Evolutionary conservation across 2,113 vertebrate species (phyloP).

Genomic region (Jaculus jaculus): DNA sequence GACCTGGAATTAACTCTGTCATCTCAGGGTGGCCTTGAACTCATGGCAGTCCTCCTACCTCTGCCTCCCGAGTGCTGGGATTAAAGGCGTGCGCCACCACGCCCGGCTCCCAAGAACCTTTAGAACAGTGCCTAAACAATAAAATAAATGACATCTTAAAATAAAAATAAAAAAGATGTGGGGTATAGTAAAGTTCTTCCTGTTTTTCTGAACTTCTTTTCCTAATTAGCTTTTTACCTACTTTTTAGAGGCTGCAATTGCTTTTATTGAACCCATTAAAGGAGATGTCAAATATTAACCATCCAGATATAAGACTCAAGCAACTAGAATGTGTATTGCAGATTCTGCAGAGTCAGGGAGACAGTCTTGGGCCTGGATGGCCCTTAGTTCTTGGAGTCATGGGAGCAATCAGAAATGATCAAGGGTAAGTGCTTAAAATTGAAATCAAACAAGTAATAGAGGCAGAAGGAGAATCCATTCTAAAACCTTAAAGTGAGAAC

Average conservation of each 20-base stretch:
- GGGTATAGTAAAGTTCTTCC: background rate
- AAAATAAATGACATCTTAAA: background rate
- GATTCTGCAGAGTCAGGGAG: slow-evolving; percentile 97
- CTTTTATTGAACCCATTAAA: slow-evolving; percentile 96
- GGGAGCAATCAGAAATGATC: slow-evolving; percentile 98
- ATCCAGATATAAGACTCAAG: slow-evolving; percentile 97
- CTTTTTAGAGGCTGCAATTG: slow-evolving; percentile 93
- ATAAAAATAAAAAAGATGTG: background rate
- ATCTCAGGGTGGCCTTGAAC: too few species aligned
- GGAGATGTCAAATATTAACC: slow-evolving; percentile 95
- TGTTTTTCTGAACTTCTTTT: slow-evolving; percentile 11
- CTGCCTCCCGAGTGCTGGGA: too few species aligned
- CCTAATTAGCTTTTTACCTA: slow-evolving; percentile 61
- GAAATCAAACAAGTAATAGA: background rate
- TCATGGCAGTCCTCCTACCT: too few species aligned
- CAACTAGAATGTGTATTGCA: slow-evolving; percentile 98
- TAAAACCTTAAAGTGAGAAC: background rate
- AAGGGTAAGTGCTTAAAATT: slow-evolving; percentile 90
- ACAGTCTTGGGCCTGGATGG: slow-evolving; percentile 97
- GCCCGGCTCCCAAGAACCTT: too few species aligned
- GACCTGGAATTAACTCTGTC: too few species aligned
- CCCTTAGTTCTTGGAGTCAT: slow-evolving; percentile 97
- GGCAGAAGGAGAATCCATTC: background rate
- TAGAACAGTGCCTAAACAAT: background rate
- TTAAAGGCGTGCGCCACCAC: too few species aligned